Conservation (phyloP, 2,797 vertebrate species). For the Betta splendens region DNA sequence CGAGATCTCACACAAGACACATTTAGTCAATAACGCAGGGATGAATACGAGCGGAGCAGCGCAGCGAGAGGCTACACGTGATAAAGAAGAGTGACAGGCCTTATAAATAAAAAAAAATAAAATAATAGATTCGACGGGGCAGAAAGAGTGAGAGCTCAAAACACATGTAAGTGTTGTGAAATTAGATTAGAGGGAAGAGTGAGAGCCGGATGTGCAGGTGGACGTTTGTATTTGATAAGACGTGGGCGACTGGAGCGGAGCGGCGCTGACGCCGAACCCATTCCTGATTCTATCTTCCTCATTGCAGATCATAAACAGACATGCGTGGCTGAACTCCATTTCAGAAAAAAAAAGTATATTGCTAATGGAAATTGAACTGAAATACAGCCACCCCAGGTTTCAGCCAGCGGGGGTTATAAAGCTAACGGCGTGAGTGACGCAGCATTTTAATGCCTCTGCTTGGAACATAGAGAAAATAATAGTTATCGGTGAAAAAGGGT, state of each 20-base stretch:
- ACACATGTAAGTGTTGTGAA: constrained; percentile 50
- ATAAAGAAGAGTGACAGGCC: constrained; percentile 48
- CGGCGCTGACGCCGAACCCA: constrained; percentile 1
- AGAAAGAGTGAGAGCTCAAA: constrained; percentile 21
- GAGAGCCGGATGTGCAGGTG: constrained; percentile 34
- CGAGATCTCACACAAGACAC: constrained; percentile 22
- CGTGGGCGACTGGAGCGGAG: not conserved
- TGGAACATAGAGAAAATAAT: not conserved
- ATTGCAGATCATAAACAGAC: constrained; percentile 2
- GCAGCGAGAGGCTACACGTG: not conserved
- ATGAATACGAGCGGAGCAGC: not conserved
- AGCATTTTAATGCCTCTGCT: not conserved
- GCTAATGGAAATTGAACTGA: constrained; percentile 8
- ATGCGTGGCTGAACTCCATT: not conserved
- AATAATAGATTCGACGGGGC: constrained; percentile 32
- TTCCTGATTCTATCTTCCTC: constrained; percentile 23
- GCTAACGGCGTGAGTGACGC: not conserved
- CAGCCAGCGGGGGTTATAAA: not conserved
- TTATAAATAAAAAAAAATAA: constrained; percentile 15
- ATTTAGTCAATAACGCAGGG: constrained; percentile 27
- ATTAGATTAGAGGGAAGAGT: constrained; percentile 52
- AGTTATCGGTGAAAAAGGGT: not conserved
- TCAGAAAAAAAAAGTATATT: not conserved
- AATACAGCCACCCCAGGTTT: not conserved
- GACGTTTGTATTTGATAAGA: constrained; percentile 46